phyloP scores from a whole-genome alignment of 2,888 invertebrate species.

The Phania funesta region DNA sequence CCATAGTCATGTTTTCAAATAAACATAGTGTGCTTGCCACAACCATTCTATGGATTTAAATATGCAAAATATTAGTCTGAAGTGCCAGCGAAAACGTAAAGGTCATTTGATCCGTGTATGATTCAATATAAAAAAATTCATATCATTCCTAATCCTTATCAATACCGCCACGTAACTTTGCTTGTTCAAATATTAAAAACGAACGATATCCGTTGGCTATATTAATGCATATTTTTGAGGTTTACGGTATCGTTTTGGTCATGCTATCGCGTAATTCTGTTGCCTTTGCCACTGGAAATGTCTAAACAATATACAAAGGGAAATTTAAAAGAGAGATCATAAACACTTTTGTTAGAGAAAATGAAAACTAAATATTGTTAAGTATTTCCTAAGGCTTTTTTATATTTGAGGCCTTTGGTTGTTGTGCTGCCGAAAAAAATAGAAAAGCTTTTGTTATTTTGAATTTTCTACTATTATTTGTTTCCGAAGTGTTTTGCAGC shows the following conservation, averaged over 20 bases:
- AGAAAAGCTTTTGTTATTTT: conserved; percentile 1
- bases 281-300: background rate
- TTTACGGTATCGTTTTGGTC: background rate
- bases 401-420: conserved; percentile 5
- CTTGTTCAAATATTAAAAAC: conserved; percentile 19
- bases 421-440: background rate
- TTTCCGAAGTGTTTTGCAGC: conserved; percentile 16
- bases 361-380: conserved; percentile 40
- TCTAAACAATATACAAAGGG: conserved; percentile 18
- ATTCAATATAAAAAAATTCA: too few relatives aligned
- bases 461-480: background rate
- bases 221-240: conserved; percentile 43
- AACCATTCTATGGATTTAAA: too few relatives aligned
- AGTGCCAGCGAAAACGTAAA: too few relatives aligned
- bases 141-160: background rate
- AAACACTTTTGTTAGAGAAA: conserved; percentile 36
- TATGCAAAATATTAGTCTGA: too few relatives aligned
- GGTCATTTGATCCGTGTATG: too few relatives aligned
- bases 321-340: background rate
- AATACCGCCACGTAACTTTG: background rate
- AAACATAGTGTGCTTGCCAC: too few relatives aligned
- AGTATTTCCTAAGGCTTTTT: conserved; percentile 31
- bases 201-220: conserved; percentile 26
- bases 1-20: too few relatives aligned
- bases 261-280: conserved; percentile 12